Conservation (phyloP, 1,140 invertebrate species). For the Aphaenogaster rudis region DNA sequence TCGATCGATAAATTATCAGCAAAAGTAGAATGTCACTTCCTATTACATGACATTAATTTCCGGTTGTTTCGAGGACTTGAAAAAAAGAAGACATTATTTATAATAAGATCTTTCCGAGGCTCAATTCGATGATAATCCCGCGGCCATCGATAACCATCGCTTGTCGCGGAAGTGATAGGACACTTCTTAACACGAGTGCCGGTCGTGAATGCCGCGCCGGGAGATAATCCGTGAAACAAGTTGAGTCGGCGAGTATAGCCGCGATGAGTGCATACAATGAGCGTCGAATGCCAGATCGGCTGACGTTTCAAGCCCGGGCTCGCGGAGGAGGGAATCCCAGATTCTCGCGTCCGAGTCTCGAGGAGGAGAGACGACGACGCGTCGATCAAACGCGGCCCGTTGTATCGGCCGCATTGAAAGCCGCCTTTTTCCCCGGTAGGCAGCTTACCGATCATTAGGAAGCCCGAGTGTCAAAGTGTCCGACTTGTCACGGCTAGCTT, state of each 20-base stretch:
- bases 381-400: conserved; percentile 69
- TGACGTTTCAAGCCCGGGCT: conserved; percentile 54
- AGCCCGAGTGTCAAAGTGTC: conserved; percentile 75
- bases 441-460: conserved; percentile 72
- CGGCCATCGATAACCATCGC: conserved; percentile 15
- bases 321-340: conserved; percentile 56
- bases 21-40: not conserved
- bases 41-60: not conserved
- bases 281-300: conserved; percentile 69
- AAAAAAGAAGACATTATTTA: not conserved
- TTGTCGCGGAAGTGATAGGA: conserved; percentile 19
- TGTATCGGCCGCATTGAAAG: conserved; percentile 64
- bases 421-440: conserved; percentile 68
- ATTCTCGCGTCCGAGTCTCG: conserved; percentile 39
- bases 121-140: not conserved
- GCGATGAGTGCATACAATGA: conserved; percentile 66
- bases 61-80: not conserved
- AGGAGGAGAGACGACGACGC: conserved; percentile 62
- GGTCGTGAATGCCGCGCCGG: not conserved
- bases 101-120: not conserved
- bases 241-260: conserved; percentile 49
- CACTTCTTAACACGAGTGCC: conserved; percentile 37
- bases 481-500: conserved; percentile 59
- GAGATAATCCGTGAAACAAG: conserved; percentile 62
- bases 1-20: not conserved